Conservation (phyloP, 2,113 vertebrate species). For the Brachyistius frenatus region DNA sequence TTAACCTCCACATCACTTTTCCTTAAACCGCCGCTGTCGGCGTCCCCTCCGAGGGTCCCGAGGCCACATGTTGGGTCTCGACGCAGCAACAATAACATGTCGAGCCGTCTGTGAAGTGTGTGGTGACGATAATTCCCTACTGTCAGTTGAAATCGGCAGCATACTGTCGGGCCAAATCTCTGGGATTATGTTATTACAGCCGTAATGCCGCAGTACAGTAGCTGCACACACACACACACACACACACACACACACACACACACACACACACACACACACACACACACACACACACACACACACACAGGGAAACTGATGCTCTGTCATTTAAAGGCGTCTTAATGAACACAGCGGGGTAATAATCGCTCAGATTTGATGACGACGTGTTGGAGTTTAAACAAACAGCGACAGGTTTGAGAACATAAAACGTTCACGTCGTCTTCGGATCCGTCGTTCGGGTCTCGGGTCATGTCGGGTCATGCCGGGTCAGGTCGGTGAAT, state of each 20-base stretch:
- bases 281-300: slow-evolving; percentile 41
- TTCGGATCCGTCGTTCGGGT: too few relatives aligned
- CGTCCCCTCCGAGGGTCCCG: neutral
- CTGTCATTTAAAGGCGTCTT: slow-evolving; percentile 19
- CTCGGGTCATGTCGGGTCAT: too few relatives aligned
- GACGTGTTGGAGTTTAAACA: too few relatives aligned
- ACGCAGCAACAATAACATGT: slow-evolving; percentile 32
- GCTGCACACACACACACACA: slow-evolving; percentile 16
- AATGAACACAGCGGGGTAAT: neutral
- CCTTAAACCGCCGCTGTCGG: neutral
- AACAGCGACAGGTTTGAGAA: too few relatives aligned
- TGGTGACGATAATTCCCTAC: slow-evolving; percentile 58
- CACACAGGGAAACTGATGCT: slow-evolving; percentile 16
- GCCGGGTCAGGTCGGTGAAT: too few relatives aligned
- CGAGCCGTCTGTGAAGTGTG: slow-evolving; percentile 32
- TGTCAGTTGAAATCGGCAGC: slow-evolving; percentile 67
- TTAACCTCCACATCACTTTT: too few relatives aligned
- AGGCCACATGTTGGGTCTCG: slow-evolving; percentile 8
- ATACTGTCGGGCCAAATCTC: slow-evolving; percentile 77
- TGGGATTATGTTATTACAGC: slow-evolving; percentile 80
- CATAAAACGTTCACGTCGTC: too few relatives aligned
- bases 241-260: slow-evolving; percentile 37
- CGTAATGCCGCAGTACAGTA: slow-evolving; percentile 62
- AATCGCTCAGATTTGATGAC: neutral
- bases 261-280: slow-evolving; percentile 39